These are phyloP conservation scores for Saccostrea cuccullata DNA, from an alignment of 1,140 invertebrate species.

Conservation along the genomic window DNA sequence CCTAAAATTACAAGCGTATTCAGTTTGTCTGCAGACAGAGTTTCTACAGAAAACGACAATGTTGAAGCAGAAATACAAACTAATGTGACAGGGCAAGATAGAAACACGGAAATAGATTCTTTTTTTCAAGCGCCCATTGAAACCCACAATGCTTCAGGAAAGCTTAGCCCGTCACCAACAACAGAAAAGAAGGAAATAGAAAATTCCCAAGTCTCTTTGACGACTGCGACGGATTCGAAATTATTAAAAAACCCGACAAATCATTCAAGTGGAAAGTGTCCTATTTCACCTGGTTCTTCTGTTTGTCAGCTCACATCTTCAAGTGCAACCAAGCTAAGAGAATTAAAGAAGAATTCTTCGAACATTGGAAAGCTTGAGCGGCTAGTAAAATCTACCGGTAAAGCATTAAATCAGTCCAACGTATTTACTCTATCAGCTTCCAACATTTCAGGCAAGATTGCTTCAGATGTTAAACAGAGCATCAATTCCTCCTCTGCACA, in stretches of 20 bases:
- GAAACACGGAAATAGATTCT: neutral
- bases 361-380: neutral
- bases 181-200: neutral
- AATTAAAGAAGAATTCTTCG: neutral
- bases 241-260: neutral
- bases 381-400: neutral
- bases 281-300: neutral
- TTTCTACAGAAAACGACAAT: neutral
- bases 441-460: too few relatives aligned
- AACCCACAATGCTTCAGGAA: neutral
- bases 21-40: constrained; percentile 6
- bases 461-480: neutral
- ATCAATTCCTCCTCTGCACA: neutral
- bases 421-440: too few relatives aligned
- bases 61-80: neutral
- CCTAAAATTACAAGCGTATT: constrained; percentile 1
- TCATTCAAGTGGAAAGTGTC: neutral
- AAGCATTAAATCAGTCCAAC: neutral
- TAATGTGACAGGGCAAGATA: neutral
- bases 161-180: neutral
- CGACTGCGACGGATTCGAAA: neutral
- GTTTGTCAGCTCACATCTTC: neutral
- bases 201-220: neutral
- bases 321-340: neutral
- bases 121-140: neutral